phyloP scores from a whole-genome alignment of 2,113 vertebrate species.

The Grallaria varia region DNA sequence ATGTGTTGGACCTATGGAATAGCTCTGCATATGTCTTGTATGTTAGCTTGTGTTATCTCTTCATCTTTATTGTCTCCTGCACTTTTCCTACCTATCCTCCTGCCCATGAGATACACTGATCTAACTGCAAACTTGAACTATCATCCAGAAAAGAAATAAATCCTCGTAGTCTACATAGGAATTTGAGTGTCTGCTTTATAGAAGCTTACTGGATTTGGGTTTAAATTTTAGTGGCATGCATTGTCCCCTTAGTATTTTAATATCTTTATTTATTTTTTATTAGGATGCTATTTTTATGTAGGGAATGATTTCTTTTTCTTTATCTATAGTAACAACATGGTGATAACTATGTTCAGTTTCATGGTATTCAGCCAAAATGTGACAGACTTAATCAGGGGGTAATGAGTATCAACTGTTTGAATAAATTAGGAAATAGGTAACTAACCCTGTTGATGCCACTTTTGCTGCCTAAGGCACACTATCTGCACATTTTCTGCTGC shows the following conservation, averaged over 20 bases:
- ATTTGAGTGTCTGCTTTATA: not conserved
- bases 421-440: slow-evolving; percentile 34
- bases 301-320: not conserved
- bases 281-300: not conserved
- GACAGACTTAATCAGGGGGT: slow-evolving; percentile 13
- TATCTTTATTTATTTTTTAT: not conserved
- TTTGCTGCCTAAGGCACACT: not conserved
- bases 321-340: not conserved
- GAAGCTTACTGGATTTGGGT: not conserved
- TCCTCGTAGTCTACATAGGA: not conserved
- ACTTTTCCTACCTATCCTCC: not conserved
- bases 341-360: not conserved
- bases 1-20: not conserved
- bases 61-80: not conserved
- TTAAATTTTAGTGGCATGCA: not conserved
- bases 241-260: not conserved
- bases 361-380: not conserved
- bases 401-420: slow-evolving; percentile 22
- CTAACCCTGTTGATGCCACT: not conserved
- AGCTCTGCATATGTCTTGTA: not conserved
- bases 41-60: not conserved
- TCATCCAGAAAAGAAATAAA: not conserved
- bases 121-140: not conserved
- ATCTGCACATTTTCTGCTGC: not conserved
- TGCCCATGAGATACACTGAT: not conserved